Evolutionary conservation across 2,797 vertebrate species (phyloP).

Genomic region (Silurus aristotelis): DNA sequence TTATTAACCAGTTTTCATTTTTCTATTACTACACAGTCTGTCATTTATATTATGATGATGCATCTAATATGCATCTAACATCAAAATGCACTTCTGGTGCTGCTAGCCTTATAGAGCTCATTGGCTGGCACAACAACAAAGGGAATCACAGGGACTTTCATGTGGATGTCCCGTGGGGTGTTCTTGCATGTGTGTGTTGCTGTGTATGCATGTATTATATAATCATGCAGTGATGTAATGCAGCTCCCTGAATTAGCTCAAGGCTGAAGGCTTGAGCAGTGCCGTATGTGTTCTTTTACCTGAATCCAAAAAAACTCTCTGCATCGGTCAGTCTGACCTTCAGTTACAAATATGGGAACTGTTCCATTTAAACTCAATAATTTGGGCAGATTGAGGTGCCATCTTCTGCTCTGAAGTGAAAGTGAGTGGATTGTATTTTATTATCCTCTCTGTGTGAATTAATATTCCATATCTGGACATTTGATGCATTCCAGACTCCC

Average conservation of each 20-base stretch:
- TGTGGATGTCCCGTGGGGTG: slow-evolving; percentile 35
- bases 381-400: not conserved
- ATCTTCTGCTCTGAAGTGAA: slow-evolving; percentile 32
- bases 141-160: slow-evolving; percentile 44
- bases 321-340: slow-evolving; percentile 5
- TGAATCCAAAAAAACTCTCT: slow-evolving; percentile 48
- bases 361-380: slow-evolving; percentile 29
- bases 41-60: not conserved
- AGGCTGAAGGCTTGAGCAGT: slow-evolving; percentile 53
- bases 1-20: not conserved
- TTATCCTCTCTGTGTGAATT: slow-evolving; percentile 44
- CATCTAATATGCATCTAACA: slow-evolving; percentile 10
- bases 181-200: slow-evolving; percentile 14
- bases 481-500: slow-evolving; percentile 31
- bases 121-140: slow-evolving; percentile 49
- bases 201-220: slow-evolving; percentile 66
- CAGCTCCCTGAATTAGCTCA: slow-evolving; percentile 60
- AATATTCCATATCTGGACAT: slow-evolving; percentile 41
- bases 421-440: slow-evolving; percentile 42
- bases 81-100: slow-evolving; percentile 13
- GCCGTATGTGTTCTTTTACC: slow-evolving; percentile 57
- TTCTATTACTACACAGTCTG: not conserved
- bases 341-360: not conserved
- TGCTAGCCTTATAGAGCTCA: slow-evolving; percentile 40
- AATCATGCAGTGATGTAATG: slow-evolving; percentile 75